phyloP scores from a whole-genome alignment of 2,113 vertebrate species.

The Apodemus sylvaticus region DNA sequence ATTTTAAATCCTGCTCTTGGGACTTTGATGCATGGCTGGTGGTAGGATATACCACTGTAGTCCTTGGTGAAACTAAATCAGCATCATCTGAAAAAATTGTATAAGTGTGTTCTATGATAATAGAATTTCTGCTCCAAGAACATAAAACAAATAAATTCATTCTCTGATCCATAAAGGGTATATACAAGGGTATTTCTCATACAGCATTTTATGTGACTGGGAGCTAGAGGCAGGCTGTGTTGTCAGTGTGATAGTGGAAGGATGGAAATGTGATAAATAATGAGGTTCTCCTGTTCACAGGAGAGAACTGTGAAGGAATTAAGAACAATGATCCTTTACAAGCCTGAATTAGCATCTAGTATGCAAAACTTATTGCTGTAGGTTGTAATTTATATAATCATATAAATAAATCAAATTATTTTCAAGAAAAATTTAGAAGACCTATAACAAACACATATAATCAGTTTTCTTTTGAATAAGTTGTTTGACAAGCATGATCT shows the following conservation, averaged over 20 bases:
- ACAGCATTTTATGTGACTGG: background rate
- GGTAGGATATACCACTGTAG: background rate
- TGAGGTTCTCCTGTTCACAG: background rate
- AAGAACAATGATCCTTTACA: background rate
- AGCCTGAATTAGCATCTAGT: background rate
- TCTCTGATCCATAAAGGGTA: background rate
- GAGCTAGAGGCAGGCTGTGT: background rate
- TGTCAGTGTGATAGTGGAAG: background rate
- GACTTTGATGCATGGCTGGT: background rate
- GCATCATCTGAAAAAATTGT: background rate
- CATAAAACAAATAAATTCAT: background rate
- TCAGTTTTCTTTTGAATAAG: background rate
- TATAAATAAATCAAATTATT: background rate
- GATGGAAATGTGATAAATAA: background rate
- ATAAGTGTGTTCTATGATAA: background rate
- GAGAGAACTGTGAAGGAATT: background rate
- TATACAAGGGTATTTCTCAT: background rate
- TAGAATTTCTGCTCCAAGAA: constrained; percentile 2
- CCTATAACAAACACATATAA: background rate
- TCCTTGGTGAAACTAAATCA: background rate
- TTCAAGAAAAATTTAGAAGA: background rate
- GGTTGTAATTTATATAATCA: background rate
- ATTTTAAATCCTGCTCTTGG: background rate
- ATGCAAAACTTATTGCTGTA: background rate
- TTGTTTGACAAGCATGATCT: background rate